Conservation (phyloP, 1,140 invertebrate genomes). For the Batillaria attramentaria region DNA sequence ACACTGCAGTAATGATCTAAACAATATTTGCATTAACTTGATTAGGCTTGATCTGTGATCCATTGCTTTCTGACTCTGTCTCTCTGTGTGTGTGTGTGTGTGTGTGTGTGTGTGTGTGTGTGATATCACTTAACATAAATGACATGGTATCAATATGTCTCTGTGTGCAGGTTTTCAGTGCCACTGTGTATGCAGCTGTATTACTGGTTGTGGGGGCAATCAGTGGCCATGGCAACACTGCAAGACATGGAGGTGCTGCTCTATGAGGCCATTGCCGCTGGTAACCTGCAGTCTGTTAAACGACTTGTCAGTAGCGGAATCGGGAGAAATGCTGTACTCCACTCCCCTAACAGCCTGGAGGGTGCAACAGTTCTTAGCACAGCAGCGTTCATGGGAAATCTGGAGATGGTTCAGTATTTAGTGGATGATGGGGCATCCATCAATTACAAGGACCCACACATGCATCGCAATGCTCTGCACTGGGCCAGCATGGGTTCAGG, state of each 20-base stretch:
- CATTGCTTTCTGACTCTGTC: too few species aligned
- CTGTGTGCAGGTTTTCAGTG: too few species aligned
- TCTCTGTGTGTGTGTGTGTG: too few species aligned
- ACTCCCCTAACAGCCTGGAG: conserved; percentile 50
- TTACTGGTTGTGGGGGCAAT: too few species aligned
- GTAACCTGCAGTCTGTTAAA: conserved; percentile 50
- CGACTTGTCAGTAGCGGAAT: conserved; percentile 53
- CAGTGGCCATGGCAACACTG: conserved; percentile 23
- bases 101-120: too few species aligned
- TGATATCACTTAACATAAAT: too few species aligned
- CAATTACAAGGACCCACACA: conserved; percentile 50
- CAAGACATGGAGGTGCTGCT: conserved; percentile 44
- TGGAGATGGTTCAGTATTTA: conserved; percentile 53
- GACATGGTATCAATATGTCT: too few species aligned
- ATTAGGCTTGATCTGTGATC: too few species aligned
- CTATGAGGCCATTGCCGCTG: conserved; percentile 51
- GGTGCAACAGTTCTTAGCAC: conserved; percentile 52
- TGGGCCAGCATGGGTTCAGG: conserved; percentile 56
- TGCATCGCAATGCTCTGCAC: conserved; percentile 54
- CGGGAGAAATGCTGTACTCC: conserved; percentile 49
- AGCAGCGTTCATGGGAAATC: conserved; percentile 51
- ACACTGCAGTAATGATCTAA: too few species aligned
- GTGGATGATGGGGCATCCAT: conserved; percentile 45
- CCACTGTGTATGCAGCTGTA: too few species aligned
- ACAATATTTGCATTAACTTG: too few species aligned